These are phyloP conservation scores for Lipophrys pholis DNA, from an alignment of 2,113 vertebrate species.

Conservation along the genomic window DNA sequence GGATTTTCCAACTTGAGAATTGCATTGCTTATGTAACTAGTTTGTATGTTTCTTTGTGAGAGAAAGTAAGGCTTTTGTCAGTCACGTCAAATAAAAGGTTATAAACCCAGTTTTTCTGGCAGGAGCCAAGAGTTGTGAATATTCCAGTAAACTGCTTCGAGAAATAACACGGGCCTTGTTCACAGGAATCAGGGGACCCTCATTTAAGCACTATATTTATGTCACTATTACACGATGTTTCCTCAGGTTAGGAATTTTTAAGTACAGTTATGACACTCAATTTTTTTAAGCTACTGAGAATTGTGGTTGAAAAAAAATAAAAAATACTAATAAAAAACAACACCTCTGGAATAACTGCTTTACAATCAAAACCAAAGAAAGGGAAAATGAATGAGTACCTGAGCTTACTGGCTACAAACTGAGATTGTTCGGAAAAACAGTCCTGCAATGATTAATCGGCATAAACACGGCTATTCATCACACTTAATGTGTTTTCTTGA, in stretches of 20 bases:
- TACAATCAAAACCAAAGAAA: slow-evolving; percentile 6
- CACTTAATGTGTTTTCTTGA: slow-evolving; percentile 50
- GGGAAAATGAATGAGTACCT: neutral
- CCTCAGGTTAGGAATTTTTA: neutral
- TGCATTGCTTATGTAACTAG: slow-evolving; percentile 23
- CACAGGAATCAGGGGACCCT: slow-evolving; percentile 3
- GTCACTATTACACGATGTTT: slow-evolving; percentile 14
- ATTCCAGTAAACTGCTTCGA: slow-evolving; percentile 34
- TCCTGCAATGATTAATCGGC: slow-evolving; percentile 43
- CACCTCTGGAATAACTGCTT: slow-evolving; percentile 9
- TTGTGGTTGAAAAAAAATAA: slow-evolving; percentile 7
- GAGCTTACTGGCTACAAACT: neutral
- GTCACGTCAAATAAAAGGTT: slow-evolving; percentile 17
- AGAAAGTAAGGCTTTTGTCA: slow-evolving; percentile 3
- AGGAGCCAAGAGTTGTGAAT: slow-evolving; percentile 29
- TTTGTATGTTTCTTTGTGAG: slow-evolving; percentile 29
- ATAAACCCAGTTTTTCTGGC: slow-evolving; percentile 35
- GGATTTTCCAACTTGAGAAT: neutral
- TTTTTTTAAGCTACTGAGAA: slow-evolving; percentile 1
- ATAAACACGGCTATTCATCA: slow-evolving; percentile 51
- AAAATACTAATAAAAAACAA: slow-evolving; percentile 6
- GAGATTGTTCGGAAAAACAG: slow-evolving; percentile 41
- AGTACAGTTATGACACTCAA: slow-evolving; percentile 2
- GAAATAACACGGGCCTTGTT: slow-evolving; percentile 40
- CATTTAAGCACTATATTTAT: slow-evolving; percentile 36